Conservation (phyloP, 2,797 vertebrate species). For the Philypnodon macrostomus region DNA sequence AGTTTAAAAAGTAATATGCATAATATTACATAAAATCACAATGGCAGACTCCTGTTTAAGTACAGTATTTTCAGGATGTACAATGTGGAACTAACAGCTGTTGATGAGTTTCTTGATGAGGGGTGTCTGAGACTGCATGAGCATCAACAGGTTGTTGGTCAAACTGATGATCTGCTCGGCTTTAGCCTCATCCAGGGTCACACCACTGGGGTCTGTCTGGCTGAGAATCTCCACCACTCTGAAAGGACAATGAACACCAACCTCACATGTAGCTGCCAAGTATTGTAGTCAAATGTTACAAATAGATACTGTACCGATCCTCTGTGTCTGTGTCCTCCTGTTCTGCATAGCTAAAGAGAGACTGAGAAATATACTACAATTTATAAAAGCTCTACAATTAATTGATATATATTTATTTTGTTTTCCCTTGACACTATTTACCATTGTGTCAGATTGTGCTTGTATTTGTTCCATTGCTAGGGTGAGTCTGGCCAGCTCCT, state of each 20-base stretch:
- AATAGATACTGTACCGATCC: conserved; percentile 56
- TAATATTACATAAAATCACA: too few species aligned
- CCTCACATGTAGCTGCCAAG: not conserved
- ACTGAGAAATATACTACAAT: conserved; percentile 20
- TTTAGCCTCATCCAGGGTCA: conserved; percentile 75
- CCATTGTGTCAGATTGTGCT: conserved; percentile 42
- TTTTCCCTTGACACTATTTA: conserved; percentile 19
- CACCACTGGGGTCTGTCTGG: conserved; percentile 66
- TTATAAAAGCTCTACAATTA: not conserved
- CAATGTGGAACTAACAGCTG: conserved; percentile 70
- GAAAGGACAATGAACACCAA: conserved; percentile 11
- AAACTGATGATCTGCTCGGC: conserved; percentile 76
- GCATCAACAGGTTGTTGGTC: conserved; percentile 71
- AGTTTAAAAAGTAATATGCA: too few species aligned
- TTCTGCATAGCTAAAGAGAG: conserved; percentile 35
- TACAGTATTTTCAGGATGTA: too few species aligned
- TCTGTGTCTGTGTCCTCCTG: conserved; percentile 39
- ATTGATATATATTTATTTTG: not conserved
- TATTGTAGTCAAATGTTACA: not conserved
- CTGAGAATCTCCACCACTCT: conserved; percentile 71
- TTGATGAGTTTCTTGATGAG: conserved; percentile 72
- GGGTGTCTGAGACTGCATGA: conserved; percentile 75
- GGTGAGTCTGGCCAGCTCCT: conserved; percentile 64
- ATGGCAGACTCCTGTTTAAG: too few species aligned
- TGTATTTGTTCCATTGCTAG: conserved; percentile 40